Evolutionary conservation across 2,888 invertebrate genomes (phyloP), one percentile per base, ranked within the genome.

Genomic region (Synergus gifuensis): DNA sequence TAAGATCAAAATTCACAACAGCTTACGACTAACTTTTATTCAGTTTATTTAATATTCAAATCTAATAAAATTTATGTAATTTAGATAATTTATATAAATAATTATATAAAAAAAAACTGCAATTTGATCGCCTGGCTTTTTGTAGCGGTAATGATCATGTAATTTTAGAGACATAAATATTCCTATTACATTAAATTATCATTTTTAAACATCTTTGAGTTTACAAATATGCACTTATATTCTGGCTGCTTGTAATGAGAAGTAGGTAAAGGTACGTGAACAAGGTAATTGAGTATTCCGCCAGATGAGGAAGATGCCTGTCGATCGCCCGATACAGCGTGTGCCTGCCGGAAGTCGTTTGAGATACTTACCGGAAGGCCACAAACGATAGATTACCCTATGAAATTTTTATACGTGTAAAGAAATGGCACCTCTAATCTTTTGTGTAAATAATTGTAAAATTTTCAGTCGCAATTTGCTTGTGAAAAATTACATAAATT

Each of bases 281-380:
- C 76, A 78, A 78, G 85, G 83, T 90, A 90, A 90, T 90, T 90
- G 90, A 90, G 90, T 90, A 90, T 90, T 90, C 89, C 86, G 85
- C 84, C 87, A 89, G 86, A n/a, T n/a, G n/a, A 86, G 88, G 87
- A 83, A 89, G 88, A 86, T 84, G 85, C 89, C 88, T 89, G 90
- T 90, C 90, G 90, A 90, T 90, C 89, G 88, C 85, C 86, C 87
- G 90, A 90, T 90, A 90, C 85, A 84, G 81, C 81, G 79, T 78
- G 83, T 83, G 85, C 86, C 87, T 88, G 88, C 90, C 90, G 90
- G 90, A 90, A 90, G 90, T 90, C 88, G 86, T 85, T 85, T 86
- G 82, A 87, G 89, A 89, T 90, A 89, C 87, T 88, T 87, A 89
- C 89, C 88, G 89, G 88, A 89, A 90, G 88, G 85, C 86, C 82